A percentile compares a stretch with the other conserved stretches of the same genome.
phyloP scores from a whole-genome alignment of 2,888 invertebrate species.

The Stenolophus ochropezus region DNA sequence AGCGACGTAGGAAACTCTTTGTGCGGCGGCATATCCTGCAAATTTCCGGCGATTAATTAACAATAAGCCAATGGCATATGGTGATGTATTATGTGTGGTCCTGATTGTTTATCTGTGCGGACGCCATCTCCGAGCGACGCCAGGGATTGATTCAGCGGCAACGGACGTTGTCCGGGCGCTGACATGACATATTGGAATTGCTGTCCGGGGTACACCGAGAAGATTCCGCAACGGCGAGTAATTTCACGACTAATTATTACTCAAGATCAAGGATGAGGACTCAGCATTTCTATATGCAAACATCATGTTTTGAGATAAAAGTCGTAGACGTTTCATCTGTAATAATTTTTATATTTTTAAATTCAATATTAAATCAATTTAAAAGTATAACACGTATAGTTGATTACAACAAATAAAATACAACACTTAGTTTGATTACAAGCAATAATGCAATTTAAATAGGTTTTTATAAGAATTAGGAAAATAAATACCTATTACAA shows the following conservation, averaged over 20 bases:
- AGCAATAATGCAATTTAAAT: too few relatives aligned
- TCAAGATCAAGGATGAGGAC: neutral
- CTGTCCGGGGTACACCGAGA: neutral
- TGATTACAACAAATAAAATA: too few relatives aligned
- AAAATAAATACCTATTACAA: too few relatives aligned
- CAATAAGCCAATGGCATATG: constrained; percentile 37
- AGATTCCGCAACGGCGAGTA: constrained; percentile 3
- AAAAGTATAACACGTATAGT: too few relatives aligned
- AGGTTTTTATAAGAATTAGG: too few relatives aligned
- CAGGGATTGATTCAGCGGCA: constrained; percentile 26
- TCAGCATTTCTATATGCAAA: neutral
- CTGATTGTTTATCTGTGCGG: constrained; percentile 34
- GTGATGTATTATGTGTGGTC: constrained; percentile 34
- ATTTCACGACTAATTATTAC: constrained; percentile 24
- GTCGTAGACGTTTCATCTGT: too few relatives aligned
- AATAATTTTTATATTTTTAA: too few relatives aligned
- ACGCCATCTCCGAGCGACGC: neutral
- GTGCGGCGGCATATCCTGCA: constrained; percentile 14
- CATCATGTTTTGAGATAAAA: neutral
- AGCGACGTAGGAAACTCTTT: constrained; percentile 17
- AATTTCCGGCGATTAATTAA: constrained; percentile 44
- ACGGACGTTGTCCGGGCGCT: constrained; percentile 20
- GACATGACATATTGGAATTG: constrained; percentile 42
- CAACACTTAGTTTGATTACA: too few relatives aligned
- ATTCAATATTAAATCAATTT: too few relatives aligned